A percentile compares a stretch with the other conserved stretches of the same genome.
These are phyloP conservation scores for Spodoptera littoralis DNA, from an alignment of 2,888 invertebrate species.

Conservation along the genomic window DNA sequence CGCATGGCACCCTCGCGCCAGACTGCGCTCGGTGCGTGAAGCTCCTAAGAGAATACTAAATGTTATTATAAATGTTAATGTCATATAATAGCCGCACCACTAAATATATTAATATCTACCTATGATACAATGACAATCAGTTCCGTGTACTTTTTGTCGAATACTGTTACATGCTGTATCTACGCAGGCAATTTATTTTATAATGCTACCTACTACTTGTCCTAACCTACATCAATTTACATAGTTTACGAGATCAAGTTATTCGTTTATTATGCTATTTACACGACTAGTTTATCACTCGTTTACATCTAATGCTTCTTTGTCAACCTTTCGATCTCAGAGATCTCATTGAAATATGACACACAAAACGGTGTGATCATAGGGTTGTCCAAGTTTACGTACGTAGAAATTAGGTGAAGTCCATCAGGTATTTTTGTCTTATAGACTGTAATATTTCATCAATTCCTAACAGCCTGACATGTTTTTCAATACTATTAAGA, in stretches of 20 bases:
- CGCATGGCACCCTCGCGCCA: slow-evolving; percentile 60
- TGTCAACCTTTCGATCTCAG: no score
- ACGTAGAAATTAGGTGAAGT: no score
- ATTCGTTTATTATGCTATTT: slow-evolving; percentile 34
- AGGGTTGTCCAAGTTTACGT: no score
- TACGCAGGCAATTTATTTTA: slow-evolving; percentile 59
- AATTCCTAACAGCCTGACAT: no score
- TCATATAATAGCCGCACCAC: slow-evolving; percentile 44
- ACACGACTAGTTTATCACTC: slow-evolving; percentile 22
- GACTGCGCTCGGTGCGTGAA: slow-evolving; percentile 59
- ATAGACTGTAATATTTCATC: no score
- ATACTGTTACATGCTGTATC: slow-evolving; percentile 63
- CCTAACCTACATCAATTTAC: slow-evolving; percentile 31
- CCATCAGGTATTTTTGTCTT: no score
- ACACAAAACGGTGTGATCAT: no score
- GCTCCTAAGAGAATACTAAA: slow-evolving; percentile 58
- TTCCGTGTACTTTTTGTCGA: slow-evolving; percentile 52
- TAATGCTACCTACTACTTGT: slow-evolving; percentile 13
- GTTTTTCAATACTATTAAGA: no score
- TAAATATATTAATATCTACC: slow-evolving; percentile 46
- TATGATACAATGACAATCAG: slow-evolving; percentile 58
- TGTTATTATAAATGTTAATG: slow-evolving; percentile 45
- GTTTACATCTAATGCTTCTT: background rate
- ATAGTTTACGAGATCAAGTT: slow-evolving; percentile 21
- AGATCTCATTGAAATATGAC: no score